Conservation (phyloP, 2,797 vertebrate genomes). For the Enteromius treurensis region DNA sequence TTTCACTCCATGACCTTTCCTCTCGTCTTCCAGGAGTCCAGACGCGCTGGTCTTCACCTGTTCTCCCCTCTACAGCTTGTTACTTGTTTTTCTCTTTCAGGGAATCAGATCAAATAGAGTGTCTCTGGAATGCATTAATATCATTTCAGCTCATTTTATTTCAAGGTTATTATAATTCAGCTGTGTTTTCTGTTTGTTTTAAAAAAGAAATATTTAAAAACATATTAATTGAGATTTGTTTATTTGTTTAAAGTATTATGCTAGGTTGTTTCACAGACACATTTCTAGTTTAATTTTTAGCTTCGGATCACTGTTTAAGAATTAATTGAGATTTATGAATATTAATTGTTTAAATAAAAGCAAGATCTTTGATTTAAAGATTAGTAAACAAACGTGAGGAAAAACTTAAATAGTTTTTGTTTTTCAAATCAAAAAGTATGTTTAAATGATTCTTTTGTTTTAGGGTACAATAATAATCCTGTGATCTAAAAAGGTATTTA, state of each 20-base stretch:
- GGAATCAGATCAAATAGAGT: background rate
- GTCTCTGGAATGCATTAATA: background rate
- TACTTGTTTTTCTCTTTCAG: slow-evolving; percentile 15
- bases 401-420: background rate
- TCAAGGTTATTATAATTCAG: background rate
- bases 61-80: background rate
- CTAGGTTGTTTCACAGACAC: background rate
- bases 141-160: background rate
- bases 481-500: no score
- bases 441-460: slow-evolving; percentile 1
- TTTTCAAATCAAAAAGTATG: background rate
- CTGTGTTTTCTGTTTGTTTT: background rate
- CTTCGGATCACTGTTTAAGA: background rate
- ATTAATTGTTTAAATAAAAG: background rate
- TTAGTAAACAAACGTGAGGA: no score
- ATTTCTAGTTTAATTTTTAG: background rate
- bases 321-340: slow-evolving; percentile 4
- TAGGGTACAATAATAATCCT: background rate
- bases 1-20: slow-evolving; percentile 25
- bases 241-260: background rate
- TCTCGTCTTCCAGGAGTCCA: slow-evolving; percentile 3
- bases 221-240: background rate
- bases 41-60: background rate
- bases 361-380: no score
- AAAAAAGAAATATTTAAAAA: no score